Conservation (phyloP, 2,113 vertebrate species). For the Hucho hucho region DNA sequence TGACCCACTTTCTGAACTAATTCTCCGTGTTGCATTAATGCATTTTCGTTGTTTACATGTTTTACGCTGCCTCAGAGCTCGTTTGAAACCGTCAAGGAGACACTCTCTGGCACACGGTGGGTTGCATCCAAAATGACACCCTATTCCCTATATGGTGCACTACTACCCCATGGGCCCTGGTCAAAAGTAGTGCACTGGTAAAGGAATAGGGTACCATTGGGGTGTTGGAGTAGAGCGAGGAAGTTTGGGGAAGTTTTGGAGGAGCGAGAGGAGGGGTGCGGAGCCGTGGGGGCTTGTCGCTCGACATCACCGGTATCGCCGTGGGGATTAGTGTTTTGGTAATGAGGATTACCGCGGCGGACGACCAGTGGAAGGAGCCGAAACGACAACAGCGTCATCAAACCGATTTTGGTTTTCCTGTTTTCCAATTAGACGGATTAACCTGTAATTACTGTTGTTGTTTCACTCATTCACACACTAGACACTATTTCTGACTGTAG, state of each 20-base stretch:
- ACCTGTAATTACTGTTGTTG: constrained; percentile 69
- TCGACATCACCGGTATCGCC: constrained; percentile 20
- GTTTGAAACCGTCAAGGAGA: too few relatives aligned
- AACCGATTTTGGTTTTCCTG: constrained; percentile 61
- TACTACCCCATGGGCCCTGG: too few relatives aligned
- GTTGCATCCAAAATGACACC: too few relatives aligned
- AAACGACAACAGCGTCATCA: constrained; percentile 50
- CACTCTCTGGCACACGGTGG: too few relatives aligned
- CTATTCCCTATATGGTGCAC: too few relatives aligned
- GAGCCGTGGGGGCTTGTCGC: background rate
- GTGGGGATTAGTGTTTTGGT: constrained; percentile 60
- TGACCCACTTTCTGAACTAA: too few relatives aligned
- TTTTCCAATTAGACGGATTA: constrained; percentile 64
- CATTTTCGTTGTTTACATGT: too few relatives aligned
- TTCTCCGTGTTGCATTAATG: too few relatives aligned
- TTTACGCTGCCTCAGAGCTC: too few relatives aligned
- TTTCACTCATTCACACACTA: constrained; percentile 24
- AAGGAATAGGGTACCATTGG: too few relatives aligned
- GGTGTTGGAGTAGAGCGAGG: constrained; percentile 13
- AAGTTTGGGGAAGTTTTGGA: constrained; percentile 54
- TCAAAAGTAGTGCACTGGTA: too few relatives aligned
- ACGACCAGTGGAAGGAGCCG: constrained; percentile 51
- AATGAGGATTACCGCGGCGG: constrained; percentile 62
- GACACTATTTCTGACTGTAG: constrained; percentile 44
- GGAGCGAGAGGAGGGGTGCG: background rate